Evolutionary conservation across 2,797 vertebrate species (phyloP).

Genomic region (Onychomys arenicola): DNA sequence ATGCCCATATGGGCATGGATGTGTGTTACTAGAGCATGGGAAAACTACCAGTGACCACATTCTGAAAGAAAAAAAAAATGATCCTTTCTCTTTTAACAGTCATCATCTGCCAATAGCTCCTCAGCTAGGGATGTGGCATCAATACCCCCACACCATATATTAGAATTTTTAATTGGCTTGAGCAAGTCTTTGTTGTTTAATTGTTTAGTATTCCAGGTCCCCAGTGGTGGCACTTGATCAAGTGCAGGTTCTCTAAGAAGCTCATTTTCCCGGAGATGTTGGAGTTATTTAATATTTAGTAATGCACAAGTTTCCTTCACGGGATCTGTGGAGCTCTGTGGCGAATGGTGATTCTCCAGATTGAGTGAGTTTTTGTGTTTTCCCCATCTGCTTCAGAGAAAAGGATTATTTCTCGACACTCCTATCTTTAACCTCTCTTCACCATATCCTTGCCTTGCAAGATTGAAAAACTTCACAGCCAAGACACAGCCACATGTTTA

Average conservation of each 20-base stretch:
- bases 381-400: neutral
- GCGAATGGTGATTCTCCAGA: neutral
- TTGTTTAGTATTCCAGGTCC: neutral
- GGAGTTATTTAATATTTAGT: neutral
- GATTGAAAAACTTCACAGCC: constrained; percentile 76
- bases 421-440: neutral
- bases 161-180: neutral
- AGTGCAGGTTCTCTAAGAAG: neutral
- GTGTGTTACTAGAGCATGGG: neutral
- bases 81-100: neutral
- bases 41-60: neutral
- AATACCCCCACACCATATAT: neutral
- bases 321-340: neutral
- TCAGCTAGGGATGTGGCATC: too few relatives aligned
- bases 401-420: neutral
- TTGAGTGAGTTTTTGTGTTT: neutral
- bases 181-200: neutral
- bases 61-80: neutral
- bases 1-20: neutral
- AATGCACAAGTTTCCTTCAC: neutral
- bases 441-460: constrained; percentile 48
- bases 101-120: neutral
- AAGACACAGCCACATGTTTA: neutral
- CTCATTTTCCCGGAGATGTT: neutral
- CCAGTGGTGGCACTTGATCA: neutral